Conservation (phyloP, 2,888 invertebrate species). For the Dicyrtomina minuta region DNA sequence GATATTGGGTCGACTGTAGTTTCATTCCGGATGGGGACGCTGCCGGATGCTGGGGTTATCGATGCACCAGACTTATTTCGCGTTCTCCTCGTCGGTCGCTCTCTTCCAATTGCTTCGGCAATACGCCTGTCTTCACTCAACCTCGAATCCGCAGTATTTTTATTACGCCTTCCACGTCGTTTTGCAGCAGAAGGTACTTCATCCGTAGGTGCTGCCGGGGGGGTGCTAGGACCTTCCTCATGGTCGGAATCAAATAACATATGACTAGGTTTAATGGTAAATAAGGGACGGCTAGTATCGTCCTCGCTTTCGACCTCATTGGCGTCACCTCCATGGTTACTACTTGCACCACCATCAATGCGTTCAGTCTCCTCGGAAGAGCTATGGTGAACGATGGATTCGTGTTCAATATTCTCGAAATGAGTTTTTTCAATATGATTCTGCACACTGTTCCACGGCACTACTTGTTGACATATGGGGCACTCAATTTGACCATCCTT, state of each 20-base stretch:
- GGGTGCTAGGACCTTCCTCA: not conserved
- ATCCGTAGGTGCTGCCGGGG: not conserved
- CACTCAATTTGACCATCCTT: not conserved
- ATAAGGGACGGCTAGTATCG: not conserved
- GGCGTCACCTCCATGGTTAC: too few species aligned
- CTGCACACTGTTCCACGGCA: conserved; percentile 10
- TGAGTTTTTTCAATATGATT: not conserved
- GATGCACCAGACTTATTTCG: too few species aligned
- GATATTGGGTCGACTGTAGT: too few species aligned
- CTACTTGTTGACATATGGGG: conserved; percentile 3
- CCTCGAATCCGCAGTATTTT: too few species aligned
- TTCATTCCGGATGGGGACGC: too few species aligned
- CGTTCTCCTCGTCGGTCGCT: too few species aligned
- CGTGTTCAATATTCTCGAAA: not conserved
- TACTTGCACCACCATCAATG: too few species aligned
- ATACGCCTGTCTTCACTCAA: too few species aligned
- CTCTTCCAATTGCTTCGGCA: too few species aligned
- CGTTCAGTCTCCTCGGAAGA: not conserved
- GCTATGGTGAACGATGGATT: not conserved
- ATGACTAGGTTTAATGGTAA: not conserved
- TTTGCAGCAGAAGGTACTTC: too few species aligned
- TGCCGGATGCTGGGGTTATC: too few species aligned
- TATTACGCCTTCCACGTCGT: too few species aligned
- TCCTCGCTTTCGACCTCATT: not conserved
- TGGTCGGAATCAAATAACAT: conserved; percentile 17